phyloP scores from a whole-genome alignment of 2,888 invertebrate genomes.

The Torymus tubicola region DNA sequence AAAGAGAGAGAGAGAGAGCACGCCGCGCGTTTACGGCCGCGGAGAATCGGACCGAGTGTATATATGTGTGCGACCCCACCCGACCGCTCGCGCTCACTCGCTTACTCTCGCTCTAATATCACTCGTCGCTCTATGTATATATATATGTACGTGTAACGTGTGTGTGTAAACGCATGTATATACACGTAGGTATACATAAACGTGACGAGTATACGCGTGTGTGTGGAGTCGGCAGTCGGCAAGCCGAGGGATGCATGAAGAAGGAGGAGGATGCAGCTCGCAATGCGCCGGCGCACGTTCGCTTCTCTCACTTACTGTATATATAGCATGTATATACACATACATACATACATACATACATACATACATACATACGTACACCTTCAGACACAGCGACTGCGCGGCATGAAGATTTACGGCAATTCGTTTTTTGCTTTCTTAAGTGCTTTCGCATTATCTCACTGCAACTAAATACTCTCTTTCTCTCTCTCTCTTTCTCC shows the following conservation, averaged over 20 bases:
- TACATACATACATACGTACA: too few species aligned
- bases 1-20: constrained; percentile 48
- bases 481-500: not conserved
- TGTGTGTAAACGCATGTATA: too few species aligned
- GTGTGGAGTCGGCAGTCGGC: not conserved
- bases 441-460: constrained; percentile 70
- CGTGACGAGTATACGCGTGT: not conserved
- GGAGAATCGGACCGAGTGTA: constrained; percentile 66
- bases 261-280: constrained; percentile 7
- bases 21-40: constrained; percentile 67
- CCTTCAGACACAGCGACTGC: not conserved
- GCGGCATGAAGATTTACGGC: constrained; percentile 67
- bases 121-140: constrained; percentile 22
- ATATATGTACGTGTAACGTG: constrained; percentile 19
- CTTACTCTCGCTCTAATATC: constrained; percentile 40
- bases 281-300: too few species aligned
- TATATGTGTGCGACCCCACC: constrained; percentile 61
- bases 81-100: constrained; percentile 40
- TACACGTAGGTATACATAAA: too few species aligned
- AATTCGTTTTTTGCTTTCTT: constrained; percentile 70
- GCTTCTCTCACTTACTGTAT: too few species aligned
- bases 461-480: constrained; percentile 67
- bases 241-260: constrained; percentile 17
- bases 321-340: too few species aligned
- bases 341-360: too few species aligned